These are phyloP conservation scores for Drosophila insularis DNA, from an alignment of 1,140 invertebrate genomes.

Conservation along the genomic window DNA sequence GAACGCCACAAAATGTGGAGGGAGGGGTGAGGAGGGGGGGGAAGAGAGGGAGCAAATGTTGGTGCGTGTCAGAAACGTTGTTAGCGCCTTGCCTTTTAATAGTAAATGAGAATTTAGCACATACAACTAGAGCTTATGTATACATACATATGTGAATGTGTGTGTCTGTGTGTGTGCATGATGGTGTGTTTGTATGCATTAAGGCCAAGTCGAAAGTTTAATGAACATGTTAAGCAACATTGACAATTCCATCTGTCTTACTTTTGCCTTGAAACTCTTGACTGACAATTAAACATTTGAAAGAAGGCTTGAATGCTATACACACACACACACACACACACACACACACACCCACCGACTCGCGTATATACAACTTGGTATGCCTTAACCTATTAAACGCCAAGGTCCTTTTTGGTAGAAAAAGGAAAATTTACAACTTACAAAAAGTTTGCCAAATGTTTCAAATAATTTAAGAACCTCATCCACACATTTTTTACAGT, in stretches of 20 bases:
- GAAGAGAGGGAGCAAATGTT: too few relatives aligned
- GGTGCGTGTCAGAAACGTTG: constrained; percentile 59
- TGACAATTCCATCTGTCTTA: constrained; percentile 15
- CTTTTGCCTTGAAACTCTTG: constrained; percentile 6
- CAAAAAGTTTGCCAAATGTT: too few relatives aligned
- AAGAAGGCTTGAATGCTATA: neutral
- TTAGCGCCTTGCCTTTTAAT: constrained; percentile 70
- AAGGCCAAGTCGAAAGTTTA: constrained; percentile 7
- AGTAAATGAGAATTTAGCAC: constrained; percentile 49
- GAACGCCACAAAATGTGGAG: neutral
- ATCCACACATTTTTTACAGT: too few relatives aligned
- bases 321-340: neutral
- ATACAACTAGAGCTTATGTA: neutral
- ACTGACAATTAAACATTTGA: constrained; percentile 8
- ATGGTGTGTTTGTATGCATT: neutral
- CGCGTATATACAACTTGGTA: neutral
- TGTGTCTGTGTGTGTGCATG: constrained; percentile 5
- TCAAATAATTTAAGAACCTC: too few relatives aligned
- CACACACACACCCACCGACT: neutral
- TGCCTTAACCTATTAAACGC: neutral
- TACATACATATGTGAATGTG: too few relatives aligned
- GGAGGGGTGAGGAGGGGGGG: neutral
- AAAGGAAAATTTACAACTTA: too few relatives aligned
- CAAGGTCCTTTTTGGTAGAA: neutral
- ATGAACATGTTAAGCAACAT: constrained; percentile 26